Conservation (phyloP, 2,797 vertebrate species). For the Anisognathus igniventris region DNA sequence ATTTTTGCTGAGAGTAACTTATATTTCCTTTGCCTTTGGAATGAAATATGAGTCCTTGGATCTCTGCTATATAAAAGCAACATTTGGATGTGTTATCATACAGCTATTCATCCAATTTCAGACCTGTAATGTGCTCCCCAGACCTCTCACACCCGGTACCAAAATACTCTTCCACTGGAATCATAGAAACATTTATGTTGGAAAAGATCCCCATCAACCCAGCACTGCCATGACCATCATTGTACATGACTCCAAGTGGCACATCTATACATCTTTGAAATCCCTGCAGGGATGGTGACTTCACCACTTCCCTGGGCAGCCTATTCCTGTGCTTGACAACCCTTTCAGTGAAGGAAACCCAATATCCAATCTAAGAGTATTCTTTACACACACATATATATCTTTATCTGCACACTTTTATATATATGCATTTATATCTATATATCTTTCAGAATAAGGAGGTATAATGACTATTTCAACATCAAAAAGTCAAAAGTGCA, state of each 20-base stretch:
- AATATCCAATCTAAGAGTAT: background rate
- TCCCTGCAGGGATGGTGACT: background rate
- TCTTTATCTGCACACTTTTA: background rate
- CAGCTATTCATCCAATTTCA: background rate
- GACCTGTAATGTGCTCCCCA: background rate
- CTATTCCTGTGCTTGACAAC: background rate
- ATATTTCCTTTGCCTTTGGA: constrained; percentile 7
- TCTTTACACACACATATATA: background rate
- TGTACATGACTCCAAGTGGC: background rate
- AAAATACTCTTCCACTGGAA: background rate
- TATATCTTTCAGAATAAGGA: background rate
- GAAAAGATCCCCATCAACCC: background rate
- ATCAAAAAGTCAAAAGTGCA: background rate
- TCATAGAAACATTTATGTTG: background rate
- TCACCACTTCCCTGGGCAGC: background rate
- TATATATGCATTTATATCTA: background rate
- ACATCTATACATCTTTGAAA: background rate
- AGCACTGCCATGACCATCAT: background rate
- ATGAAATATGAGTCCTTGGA: constrained; percentile 9
- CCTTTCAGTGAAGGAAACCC: background rate
- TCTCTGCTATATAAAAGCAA: background rate
- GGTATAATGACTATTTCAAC: background rate
- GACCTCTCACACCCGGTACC: background rate
- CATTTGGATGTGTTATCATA: background rate
- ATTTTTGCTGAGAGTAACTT: constrained; percentile 9